Conservation (phyloP, 2,797 vertebrate genomes). For the Centropyge bicolor region DNA sequence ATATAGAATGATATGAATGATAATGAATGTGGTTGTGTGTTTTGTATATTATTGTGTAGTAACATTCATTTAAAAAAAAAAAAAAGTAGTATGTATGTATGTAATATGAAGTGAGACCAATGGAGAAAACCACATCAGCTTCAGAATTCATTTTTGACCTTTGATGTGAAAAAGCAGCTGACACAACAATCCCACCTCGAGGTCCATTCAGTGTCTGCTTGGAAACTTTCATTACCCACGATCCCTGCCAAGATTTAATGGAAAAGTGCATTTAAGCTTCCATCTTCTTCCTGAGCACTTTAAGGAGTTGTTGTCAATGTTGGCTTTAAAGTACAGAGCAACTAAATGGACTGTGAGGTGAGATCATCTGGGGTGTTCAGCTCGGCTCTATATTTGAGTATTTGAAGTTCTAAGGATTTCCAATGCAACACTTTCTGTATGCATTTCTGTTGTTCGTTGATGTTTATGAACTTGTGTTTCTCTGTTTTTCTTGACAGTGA, state of each 20-base stretch:
- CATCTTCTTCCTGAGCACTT: not conserved
- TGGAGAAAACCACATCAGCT: not conserved
- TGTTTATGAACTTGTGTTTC: conserved; percentile 12
- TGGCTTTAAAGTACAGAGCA: not conserved
- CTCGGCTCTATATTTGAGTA: no score
- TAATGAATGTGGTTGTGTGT: not conserved
- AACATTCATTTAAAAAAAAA: not conserved
- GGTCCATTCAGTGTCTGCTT: not conserved
- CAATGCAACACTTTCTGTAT: not conserved
- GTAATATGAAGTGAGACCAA: not conserved
- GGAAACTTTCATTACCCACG: not conserved
- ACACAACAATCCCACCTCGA: not conserved
- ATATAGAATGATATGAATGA: not conserved
- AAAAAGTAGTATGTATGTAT: no score
- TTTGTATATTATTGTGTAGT: not conserved
- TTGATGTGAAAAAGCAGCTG: not conserved
- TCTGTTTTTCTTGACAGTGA: conserved; percentile 55
- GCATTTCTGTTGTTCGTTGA: not conserved
- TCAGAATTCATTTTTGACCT: not conserved
- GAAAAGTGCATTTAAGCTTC: not conserved
- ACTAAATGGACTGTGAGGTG: not conserved
- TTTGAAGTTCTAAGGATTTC: not conserved
- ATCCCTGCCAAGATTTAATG: not conserved
- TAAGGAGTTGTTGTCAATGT: no score
- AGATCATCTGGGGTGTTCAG: not conserved